These are phyloP conservation scores for Mionectes olivaceus DNA, from an alignment of 2,797 vertebrate genomes.

Conservation along the genomic window DNA sequence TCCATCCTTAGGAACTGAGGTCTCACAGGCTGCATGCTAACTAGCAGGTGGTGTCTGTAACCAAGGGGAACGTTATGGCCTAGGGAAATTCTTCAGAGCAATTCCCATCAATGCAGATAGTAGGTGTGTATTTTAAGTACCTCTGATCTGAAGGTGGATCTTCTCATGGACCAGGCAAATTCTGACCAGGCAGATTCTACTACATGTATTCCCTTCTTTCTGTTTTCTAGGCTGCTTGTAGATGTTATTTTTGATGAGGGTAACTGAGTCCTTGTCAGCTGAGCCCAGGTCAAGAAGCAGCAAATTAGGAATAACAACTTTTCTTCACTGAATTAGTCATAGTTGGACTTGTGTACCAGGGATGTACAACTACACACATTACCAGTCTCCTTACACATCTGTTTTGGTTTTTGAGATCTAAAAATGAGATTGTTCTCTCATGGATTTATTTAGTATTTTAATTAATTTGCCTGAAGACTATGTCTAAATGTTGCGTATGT, in stretches of 20 bases:
- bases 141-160: not conserved
- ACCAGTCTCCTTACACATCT: not conserved
- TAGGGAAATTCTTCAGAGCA: not conserved
- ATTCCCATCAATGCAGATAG: not conserved
- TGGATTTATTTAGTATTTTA: constrained; percentile 7
- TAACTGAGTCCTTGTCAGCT: not conserved
- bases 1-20: not conserved
- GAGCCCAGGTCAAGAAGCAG: not conserved
- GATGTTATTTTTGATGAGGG: not conserved
- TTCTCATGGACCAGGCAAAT: not conserved
- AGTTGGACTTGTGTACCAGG: not conserved
- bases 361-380: not conserved
- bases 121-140: not conserved
- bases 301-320: not conserved
- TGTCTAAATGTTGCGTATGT: not conserved
- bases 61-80: not conserved
- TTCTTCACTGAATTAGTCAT: not conserved
- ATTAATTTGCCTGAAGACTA: not conserved
- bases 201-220: not conserved
- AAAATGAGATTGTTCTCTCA: not conserved
- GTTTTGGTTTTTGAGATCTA: not conserved
- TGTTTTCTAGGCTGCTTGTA: not conserved
- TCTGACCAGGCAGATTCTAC: not conserved
- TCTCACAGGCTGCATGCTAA: not conserved
- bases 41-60: not conserved